phyloP scores from a whole-genome alignment of 2,113 vertebrate genomes.

The Stomatorhinus ivindoensis region DNA sequence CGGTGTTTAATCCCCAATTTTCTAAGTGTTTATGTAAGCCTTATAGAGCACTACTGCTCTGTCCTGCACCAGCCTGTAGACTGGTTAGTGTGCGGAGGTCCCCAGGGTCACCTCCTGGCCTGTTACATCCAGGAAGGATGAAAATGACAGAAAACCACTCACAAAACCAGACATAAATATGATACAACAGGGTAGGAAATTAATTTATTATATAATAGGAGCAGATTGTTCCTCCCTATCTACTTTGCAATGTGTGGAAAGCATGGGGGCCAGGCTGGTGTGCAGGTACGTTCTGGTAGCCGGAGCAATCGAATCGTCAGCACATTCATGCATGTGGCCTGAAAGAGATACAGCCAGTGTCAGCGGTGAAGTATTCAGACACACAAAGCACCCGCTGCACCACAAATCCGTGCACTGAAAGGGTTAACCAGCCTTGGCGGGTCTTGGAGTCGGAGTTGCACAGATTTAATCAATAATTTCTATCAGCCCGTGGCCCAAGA shows the following conservation, averaged over 20 bases:
- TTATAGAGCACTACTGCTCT: background rate
- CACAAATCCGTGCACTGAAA: constrained; percentile 43
- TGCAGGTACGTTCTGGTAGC: background rate
- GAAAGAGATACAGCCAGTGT: constrained; percentile 27
- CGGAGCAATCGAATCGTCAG: background rate
- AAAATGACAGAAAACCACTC: background rate
- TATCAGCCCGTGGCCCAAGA: constrained; percentile 77
- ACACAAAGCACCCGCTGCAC: constrained; percentile 28
- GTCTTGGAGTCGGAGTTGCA: constrained; percentile 68
- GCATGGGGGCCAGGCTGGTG: background rate
- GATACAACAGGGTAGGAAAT: background rate
- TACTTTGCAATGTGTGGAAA: background rate
- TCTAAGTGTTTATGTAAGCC: background rate
- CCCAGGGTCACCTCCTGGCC: background rate
- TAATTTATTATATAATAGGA: background rate
- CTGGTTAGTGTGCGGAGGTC: background rate
- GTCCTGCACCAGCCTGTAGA: background rate
- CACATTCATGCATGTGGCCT: constrained; percentile 9
- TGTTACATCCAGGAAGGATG: background rate
- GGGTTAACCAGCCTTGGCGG: constrained; percentile 73
- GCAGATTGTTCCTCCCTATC: background rate
- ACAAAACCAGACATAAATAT: background rate
- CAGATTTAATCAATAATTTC: constrained; percentile 85
- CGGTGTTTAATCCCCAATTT: background rate
- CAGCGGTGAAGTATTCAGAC: constrained; percentile 11